Conservation (phyloP, 2,797 vertebrate genomes). For the Anguilla obscura region DNA sequence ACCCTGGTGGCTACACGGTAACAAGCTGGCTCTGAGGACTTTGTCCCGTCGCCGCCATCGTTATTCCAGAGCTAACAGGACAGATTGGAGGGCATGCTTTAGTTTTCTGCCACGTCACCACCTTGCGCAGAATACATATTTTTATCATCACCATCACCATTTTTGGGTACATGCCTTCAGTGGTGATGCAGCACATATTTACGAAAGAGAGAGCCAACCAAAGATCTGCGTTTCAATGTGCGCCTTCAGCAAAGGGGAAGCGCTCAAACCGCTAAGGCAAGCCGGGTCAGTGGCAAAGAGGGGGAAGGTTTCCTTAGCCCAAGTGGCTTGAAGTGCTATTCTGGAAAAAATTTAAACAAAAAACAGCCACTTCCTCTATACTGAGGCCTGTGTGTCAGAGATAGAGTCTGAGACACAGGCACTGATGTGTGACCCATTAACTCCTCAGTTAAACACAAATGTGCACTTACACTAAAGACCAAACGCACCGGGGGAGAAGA, state of each 20-base stretch:
- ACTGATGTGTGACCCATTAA: not conserved
- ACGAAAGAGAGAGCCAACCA: not conserved
- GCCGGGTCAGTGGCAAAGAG: not conserved
- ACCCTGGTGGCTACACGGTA: not conserved
- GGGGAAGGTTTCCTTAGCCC: not conserved
- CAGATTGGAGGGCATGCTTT: not conserved
- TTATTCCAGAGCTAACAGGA: not conserved
- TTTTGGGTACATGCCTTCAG: not conserved
- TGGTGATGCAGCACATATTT: not conserved
- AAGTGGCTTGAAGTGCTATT: too few species aligned
- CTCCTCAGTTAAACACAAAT: not conserved
- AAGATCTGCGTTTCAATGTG: not conserved
- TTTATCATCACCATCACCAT: not conserved
- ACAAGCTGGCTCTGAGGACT: not conserved
- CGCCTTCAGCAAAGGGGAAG: not conserved
- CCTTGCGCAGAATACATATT: not conserved
- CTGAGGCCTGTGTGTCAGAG: not conserved
- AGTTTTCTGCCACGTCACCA: not conserved
- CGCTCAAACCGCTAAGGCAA: not conserved
- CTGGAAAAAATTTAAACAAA: not conserved
- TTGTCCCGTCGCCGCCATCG: not conserved
- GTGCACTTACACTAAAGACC: not conserved
- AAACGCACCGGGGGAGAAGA: not conserved
- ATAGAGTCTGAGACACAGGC: not conserved
- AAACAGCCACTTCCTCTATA: not conserved